Base-by-base conservation (phyloP, 2,797 vertebrate species). In the Picus viridis region DNA sequence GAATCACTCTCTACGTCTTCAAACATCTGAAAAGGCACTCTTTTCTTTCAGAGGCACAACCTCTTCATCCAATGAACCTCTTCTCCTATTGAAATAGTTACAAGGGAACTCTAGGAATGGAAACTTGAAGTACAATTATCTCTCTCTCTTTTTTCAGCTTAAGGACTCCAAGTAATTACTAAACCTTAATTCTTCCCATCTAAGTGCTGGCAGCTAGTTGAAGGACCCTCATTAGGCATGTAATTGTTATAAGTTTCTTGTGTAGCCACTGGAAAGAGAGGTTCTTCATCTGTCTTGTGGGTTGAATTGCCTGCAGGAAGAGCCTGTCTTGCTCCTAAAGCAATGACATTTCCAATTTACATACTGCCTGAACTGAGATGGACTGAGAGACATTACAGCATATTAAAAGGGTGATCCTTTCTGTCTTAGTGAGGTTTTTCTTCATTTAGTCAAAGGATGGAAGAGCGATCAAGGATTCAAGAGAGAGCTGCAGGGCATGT, bases 361-460 rank as follows among this genome's bases (percentile, higher is more conserved):
- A 30, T 74, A 26, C 49, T 90, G 32, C 51, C 58, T 94, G 58
- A 58, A 56, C 56, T 51, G 71, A 29, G 70, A 63, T 63, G 72
- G 72, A 24, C 63, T 26, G 18, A 78, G 67, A 85, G 41, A 36
- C 36, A 29, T 65, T 65, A 22, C 62, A 75, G 32, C 8, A 8
- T 24, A 80, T 92, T 93, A 43, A 65, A 64, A 81, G n/a, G 57
- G 47, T 78, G 67, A 76, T 86, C 68, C 70, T 71, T 81, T 62
- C 45, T 88, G 61, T 61, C 75, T 58, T 54, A 24, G 18, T 27
- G 56, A 81, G 74, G 73, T 90, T 90, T 79, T 93, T 79, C 54
- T 86, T 82, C 83, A 23, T 88, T 90, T 93, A 93, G 58, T 89
- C 88, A 92, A 64, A 83, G 86, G 86, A 93, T 91, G 57, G 57